Base-by-base conservation (phyloP, 2,888 invertebrate genomes). In the Sepiola atlantica region DNA sequence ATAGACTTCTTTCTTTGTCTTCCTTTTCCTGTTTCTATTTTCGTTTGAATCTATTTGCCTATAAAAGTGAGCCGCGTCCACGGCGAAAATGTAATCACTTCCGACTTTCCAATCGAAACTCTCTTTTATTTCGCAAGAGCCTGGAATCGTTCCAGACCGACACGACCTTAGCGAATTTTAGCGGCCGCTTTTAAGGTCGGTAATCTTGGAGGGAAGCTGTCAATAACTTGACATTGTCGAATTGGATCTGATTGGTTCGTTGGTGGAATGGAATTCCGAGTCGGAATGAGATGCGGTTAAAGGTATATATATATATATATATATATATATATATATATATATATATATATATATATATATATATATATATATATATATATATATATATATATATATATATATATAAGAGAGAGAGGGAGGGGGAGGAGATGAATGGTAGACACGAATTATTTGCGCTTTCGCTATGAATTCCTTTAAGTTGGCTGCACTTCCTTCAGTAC, bases 161-260 rank as follows among this genome's bases (percentile, higher is more conserved):
- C 77, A 32, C 77, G n/a, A 77, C n/a, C 77, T 77, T 18, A 32
- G 77, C n/a, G 18, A 77, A 77, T 77, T 77, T 32, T 32, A 77
- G n/a, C n/a, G n/a, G n/a, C 21, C 2, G n/a, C 77, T 77, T 77
- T 32, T 77, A 77, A 32, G 77, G n/a, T 16, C 77, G 77, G 77
- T n/a, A 77, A 77, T 77, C 77, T 21, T 28, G n/a, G 77, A 77
- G 28, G 24, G n/a, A n/a, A n/a, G 77, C 77, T 77, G n/a, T 77
- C n/a, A 77, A 77, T 77, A 77, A 77, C n/a, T 77, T 77, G 77
- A n/a, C 77, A 77, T 77, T n/a, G 77, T 77, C 77, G 32, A 32
- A 77, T 77, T 77, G 10, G 77, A 28, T 77, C 14, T 77, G 77
- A 77, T 77, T 77, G 77, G n/a, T 16, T 77, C 77, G n/a, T 77